Conservation (phyloP, 2,113 vertebrate genomes). For the Chaetops frenatus region DNA sequence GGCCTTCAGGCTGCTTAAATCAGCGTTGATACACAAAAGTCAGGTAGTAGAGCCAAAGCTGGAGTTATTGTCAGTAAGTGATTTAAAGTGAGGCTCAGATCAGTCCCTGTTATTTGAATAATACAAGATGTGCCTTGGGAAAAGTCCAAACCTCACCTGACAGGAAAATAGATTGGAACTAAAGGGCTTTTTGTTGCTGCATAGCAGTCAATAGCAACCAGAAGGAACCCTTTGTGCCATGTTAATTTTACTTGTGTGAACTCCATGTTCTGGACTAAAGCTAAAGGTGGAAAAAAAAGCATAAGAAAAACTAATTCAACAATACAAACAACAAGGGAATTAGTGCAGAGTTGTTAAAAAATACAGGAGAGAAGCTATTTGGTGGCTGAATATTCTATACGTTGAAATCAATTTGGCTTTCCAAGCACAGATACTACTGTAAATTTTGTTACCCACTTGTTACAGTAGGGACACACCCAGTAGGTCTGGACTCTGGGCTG, state of each 20-base stretch:
- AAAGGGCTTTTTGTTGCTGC: background rate
- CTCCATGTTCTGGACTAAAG: background rate
- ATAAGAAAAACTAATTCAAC: background rate
- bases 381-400: background rate
- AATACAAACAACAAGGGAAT: background rate
- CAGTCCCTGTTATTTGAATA: background rate
- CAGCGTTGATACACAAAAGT: background rate
- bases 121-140: background rate
- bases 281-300: background rate
- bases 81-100: background rate
- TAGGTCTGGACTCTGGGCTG: background rate
- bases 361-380: background rate
- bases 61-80: background rate
- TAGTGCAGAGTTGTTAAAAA: background rate
- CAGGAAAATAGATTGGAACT: background rate
- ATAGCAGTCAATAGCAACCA: background rate
- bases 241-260: background rate
- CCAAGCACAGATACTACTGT: background rate
- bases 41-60: background rate
- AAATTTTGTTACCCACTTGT: background rate
- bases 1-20: background rate
- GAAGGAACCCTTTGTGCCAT: background rate
- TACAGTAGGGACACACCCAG: accelerated
- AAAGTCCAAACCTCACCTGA: background rate
- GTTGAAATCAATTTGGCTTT: background rate